phyloP scores from a whole-genome alignment of 2,113 vertebrate genomes.

The Calypte anna region DNA sequence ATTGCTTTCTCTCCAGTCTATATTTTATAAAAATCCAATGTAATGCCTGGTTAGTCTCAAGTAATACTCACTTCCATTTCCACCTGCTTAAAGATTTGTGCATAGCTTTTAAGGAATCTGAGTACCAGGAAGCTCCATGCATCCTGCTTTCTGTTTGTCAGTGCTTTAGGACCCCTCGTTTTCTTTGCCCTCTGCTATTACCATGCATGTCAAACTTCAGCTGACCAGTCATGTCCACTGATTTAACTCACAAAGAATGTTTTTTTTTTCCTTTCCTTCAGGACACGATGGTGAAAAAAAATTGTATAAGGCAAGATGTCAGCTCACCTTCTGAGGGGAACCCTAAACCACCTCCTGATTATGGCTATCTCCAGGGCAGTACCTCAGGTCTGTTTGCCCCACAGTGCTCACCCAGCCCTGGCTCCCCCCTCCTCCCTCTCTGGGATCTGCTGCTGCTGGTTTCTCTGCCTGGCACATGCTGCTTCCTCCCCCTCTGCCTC shows the following conservation, averaged over 20 bases:
- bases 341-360: neutral
- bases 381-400: neutral
- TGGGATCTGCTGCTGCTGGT: neutral
- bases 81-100: neutral
- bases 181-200: neutral
- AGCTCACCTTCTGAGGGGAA: neutral
- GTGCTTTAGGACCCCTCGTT: neutral
- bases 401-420: accelerated
- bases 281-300: neutral
- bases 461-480: neutral
- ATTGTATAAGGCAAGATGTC: neutral
- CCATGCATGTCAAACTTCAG: neutral
- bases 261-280: neutral
- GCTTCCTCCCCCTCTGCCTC: neutral
- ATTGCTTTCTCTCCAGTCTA: neutral
- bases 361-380: accelerated
- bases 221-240: neutral
- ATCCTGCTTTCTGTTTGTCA: neutral
- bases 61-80: neutral
- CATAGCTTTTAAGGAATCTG: neutral
- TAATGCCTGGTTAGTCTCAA: neutral
- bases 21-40: neutral
- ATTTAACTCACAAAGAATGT: neutral
- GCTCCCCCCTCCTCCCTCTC: neutral
- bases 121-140: neutral